Conservation (phyloP, 1,140 invertebrate species). For the Atta cephalotes region DNA sequence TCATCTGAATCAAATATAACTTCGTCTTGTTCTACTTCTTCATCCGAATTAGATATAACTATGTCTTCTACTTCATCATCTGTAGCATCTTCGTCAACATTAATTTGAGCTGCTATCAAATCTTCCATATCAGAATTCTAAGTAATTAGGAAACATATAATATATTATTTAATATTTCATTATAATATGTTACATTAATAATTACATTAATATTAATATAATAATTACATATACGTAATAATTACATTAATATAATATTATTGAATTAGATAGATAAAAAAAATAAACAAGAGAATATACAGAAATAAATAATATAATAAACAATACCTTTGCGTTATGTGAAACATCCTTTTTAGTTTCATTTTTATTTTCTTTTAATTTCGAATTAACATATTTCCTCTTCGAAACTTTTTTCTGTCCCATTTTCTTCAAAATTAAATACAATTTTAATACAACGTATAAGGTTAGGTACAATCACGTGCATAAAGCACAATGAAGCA, state of each 20-base stretch:
- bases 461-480: neutral
- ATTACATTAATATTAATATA: neutral
- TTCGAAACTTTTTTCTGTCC: slow-evolving; percentile 66
- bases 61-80: slow-evolving; percentile 86
- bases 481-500: no score
- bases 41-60: slow-evolving; percentile 84
- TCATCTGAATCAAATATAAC: slow-evolving; percentile 68
- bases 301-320: neutral
- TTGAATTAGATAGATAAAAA: slow-evolving; percentile 14
- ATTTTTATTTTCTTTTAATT: slow-evolving; percentile 25
- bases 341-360: slow-evolving; percentile 18
- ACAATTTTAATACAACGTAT: neutral
- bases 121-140: slow-evolving; percentile 81
- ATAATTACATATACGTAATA: neutral
- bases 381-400: slow-evolving; percentile 57
- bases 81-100: slow-evolving; percentile 86
- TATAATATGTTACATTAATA: neutral
- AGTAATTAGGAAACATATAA: slow-evolving; percentile 14
- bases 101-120: slow-evolving; percentile 77
- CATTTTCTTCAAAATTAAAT: slow-evolving; percentile 62
- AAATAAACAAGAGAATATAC: neutral
- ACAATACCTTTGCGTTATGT: slow-evolving; percentile 8
- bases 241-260: neutral
- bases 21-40: slow-evolving; percentile 84
- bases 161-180: slow-evolving; percentile 19